Evolutionary conservation across 1,140 invertebrate genomes (phyloP).

Genomic region (Tetranychus urticae): DNA sequence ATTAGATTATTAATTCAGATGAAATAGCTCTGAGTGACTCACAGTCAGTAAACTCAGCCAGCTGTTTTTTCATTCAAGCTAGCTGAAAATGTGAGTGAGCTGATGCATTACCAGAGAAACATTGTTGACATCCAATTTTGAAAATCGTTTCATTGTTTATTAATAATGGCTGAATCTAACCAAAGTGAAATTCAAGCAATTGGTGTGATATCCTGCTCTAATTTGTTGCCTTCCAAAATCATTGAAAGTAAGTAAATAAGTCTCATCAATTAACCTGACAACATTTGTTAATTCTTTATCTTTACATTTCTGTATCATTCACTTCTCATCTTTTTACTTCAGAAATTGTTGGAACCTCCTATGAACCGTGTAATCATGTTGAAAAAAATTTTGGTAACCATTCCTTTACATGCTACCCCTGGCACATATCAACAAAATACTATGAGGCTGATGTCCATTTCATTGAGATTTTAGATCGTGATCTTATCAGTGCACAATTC

Average conservation of each 20-base stretch:
- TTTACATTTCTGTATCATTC: neutral
- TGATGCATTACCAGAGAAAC: too few species aligned
- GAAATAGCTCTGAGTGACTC: too few species aligned
- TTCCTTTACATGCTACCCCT: neutral
- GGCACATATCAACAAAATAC: conserved; percentile 7
- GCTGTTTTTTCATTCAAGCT: too few species aligned
- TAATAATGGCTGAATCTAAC: neutral
- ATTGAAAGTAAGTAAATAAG: neutral
- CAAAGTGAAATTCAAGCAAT: neutral
- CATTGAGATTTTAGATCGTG: neutral
- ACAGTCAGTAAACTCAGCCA: too few species aligned
- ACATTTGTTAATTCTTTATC: neutral
- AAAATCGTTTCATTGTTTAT: too few species aligned
- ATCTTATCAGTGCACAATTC: neutral
- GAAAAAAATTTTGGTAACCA: neutral
- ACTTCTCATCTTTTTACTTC: neutral
- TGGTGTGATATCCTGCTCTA: neutral
- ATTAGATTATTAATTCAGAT: too few species aligned
- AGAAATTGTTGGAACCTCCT: neutral
- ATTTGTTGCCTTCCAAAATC: neutral
- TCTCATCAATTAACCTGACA: too few species aligned
- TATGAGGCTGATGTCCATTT: conserved; percentile 3
- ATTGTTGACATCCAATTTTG: too few species aligned
- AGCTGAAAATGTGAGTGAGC: too few species aligned
- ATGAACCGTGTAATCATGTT: neutral